Conservation (phyloP, 2,888 invertebrate species). For the Stenichneumon culpator region DNA sequence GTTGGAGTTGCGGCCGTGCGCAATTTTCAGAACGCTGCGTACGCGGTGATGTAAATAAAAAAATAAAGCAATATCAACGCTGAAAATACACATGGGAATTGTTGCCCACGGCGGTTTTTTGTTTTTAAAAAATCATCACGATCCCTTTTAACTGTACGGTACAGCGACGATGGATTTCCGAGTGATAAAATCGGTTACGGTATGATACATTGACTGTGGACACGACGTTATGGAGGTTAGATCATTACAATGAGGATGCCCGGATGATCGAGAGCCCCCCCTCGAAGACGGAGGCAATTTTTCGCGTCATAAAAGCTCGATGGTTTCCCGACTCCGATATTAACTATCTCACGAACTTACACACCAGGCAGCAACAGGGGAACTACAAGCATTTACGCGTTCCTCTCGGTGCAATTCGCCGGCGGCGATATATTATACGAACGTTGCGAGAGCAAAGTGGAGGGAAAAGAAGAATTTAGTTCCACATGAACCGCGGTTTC, state of each 20-base stretch:
- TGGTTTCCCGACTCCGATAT: slow-evolving; percentile 37
- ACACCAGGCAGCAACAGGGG: background rate
- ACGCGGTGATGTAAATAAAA: background rate
- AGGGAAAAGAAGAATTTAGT: background rate
- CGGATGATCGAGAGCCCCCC: background rate
- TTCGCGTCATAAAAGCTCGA: slow-evolving; percentile 63
- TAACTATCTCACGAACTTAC: slow-evolving; percentile 48
- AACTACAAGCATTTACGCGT: background rate
- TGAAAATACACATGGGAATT: background rate
- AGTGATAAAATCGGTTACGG: slow-evolving; percentile 46
- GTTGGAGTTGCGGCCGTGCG: background rate
- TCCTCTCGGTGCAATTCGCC: background rate
- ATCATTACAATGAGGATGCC: slow-evolving; percentile 12
- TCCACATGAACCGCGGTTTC: background rate
- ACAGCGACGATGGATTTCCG: slow-evolving; percentile 26
- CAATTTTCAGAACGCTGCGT: slow-evolving; percentile 2
- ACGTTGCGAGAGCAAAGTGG: slow-evolving; percentile 2
- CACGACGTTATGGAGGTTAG: slow-evolving; percentile 25
- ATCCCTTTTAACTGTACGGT: background rate
- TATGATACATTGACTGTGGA: slow-evolving; percentile 5
- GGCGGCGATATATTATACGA: slow-evolving; percentile 5
- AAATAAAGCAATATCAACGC: background rate
- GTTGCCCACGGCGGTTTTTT: background rate
- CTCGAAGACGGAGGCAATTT: slow-evolving; percentile 52
- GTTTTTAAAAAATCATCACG: slow-evolving; percentile 20